Conservation (phyloP, 2,113 vertebrate species). For the Seriola rivoliana region DNA sequence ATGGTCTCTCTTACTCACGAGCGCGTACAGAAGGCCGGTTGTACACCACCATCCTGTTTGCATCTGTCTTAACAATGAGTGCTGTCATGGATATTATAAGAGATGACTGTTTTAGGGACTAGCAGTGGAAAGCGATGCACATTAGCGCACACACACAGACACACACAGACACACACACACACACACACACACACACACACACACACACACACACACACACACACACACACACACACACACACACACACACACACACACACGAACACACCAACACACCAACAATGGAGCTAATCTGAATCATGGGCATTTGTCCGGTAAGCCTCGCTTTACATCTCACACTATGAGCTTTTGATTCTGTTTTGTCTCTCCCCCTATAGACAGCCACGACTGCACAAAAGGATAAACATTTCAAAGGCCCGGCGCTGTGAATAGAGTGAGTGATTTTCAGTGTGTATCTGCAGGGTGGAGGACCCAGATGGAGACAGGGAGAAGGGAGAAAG, state of each 20-base stretch:
- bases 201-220: slow-evolving; percentile 31
- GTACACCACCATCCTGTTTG: slow-evolving; percentile 79
- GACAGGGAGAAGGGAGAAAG: slow-evolving; percentile 68
- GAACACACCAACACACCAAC: slow-evolving; percentile 50
- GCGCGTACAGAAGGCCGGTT: slow-evolving; percentile 72
- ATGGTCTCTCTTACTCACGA: slow-evolving; percentile 67
- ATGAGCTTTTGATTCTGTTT: slow-evolving; percentile 73
- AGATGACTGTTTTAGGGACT: slow-evolving; percentile 74
- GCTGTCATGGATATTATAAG: slow-evolving; percentile 78
- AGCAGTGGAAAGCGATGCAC: slow-evolving; percentile 69
- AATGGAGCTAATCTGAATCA: slow-evolving; percentile 80
- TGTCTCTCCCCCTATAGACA: slow-evolving; percentile 52
- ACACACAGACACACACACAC: slow-evolving; percentile 21
- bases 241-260: slow-evolving; percentile 33
- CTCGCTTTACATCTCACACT: slow-evolving; percentile 67
- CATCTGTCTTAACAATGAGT: slow-evolving; percentile 76
- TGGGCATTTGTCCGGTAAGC: slow-evolving; percentile 80
- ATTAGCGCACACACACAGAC: slow-evolving; percentile 48
- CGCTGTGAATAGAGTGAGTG: slow-evolving; percentile 75
- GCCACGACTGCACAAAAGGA: slow-evolving; percentile 74
- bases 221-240: slow-evolving; percentile 15
- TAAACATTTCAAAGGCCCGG: slow-evolving; percentile 78
- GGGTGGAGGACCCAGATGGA: slow-evolving; percentile 79
- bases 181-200: slow-evolving; percentile 7
- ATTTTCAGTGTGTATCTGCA: slow-evolving; percentile 76